Evolutionary conservation across 2,888 invertebrate species (phyloP).

Genomic region (Napeogenes sylphis): DNA sequence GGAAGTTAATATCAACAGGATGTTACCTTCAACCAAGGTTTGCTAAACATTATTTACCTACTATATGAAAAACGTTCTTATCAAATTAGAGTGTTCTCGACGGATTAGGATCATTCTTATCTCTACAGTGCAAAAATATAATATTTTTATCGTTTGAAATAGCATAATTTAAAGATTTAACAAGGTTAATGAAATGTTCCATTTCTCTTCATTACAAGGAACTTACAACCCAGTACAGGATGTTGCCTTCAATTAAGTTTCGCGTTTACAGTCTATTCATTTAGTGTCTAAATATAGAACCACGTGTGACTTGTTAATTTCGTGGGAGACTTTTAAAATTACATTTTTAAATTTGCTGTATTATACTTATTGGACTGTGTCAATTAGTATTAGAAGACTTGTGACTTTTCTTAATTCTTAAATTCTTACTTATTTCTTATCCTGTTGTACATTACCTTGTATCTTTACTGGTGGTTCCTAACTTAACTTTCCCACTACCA

Average conservation of each 20-base stretch:
- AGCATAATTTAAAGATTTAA: no score
- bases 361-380: background rate
- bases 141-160: no score
- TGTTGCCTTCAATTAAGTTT: constrained; percentile 60
- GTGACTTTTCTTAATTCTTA: no score
- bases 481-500: no score
- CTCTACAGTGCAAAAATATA: background rate
- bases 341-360: background rate
- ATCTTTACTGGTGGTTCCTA: no score
- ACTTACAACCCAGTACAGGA: constrained; percentile 35
- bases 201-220: no score
- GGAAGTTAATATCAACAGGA: constrained; percentile 47
- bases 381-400: background rate
- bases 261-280: constrained; percentile 36
- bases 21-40: constrained; percentile 64
- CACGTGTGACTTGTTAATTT: constrained; percentile 21
- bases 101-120: background rate
- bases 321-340: background rate
- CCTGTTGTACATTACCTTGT: no score
- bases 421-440: no score
- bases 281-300: constrained; percentile 21
- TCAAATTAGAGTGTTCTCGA: constrained; percentile 1
- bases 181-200: no score
- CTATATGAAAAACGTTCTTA: background rate
- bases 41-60: constrained; percentile 32